Evolutionary conservation across 2,797 vertebrate genomes (phyloP).

Genomic region (Sebastes cheni): DNA sequence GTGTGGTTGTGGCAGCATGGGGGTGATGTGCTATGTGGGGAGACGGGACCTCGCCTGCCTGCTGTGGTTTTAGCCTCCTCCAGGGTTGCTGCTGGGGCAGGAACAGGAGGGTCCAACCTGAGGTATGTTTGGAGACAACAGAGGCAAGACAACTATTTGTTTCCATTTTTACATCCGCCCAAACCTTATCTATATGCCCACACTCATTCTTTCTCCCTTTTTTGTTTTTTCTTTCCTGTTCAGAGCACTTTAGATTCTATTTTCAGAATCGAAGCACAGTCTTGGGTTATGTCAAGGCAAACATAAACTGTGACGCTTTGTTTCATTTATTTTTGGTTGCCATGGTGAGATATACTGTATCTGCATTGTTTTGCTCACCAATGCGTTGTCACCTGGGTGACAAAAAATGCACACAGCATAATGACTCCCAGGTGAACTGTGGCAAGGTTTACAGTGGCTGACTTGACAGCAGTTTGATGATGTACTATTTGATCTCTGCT

Average conservation of each 20-base stretch:
- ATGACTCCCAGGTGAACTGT: slow-evolving; percentile 20
- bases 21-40: slow-evolving; percentile 75
- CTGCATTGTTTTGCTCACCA: slow-evolving; percentile 27
- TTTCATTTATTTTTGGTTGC: slow-evolving; percentile 22
- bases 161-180: neutral
- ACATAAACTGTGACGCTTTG: neutral
- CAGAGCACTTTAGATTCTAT: neutral
- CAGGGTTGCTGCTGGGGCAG: slow-evolving; percentile 80
- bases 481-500: neutral
- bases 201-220: neutral
- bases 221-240: neutral
- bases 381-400: slow-evolving; percentile 47
- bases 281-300: neutral
- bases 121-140: slow-evolving; percentile 69
- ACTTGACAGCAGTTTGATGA: neutral
- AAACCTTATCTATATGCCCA: neutral
- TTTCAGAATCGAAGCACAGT: slow-evolving; percentile 7
- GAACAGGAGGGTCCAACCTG: slow-evolving; percentile 79
- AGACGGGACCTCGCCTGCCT: slow-evolving; percentile 72
- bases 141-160: neutral
- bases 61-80: slow-evolving; percentile 78
- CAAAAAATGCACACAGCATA: slow-evolving; percentile 9
- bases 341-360: slow-evolving; percentile 11
- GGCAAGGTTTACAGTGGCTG: neutral
- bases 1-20: slow-evolving; percentile 72